Percentiles rank a stretch among this genome's conserved stretches.
phyloP scores from a whole-genome alignment of 2,888 invertebrate species.

The Shargacucullia verbasci region DNA sequence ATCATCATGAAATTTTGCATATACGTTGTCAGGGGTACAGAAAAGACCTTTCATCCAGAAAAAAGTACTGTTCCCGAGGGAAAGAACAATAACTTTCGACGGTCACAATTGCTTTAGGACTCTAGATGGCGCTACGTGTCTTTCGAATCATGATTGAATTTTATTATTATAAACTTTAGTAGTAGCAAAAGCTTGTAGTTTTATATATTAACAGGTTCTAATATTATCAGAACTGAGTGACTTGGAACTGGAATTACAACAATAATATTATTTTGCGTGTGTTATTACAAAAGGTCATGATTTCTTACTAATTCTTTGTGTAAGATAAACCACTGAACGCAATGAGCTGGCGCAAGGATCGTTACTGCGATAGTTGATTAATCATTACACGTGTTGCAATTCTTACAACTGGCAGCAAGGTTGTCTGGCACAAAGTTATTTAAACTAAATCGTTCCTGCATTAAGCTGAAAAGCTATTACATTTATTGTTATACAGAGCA shows the following conservation, averaged over 20 bases:
- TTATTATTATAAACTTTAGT: too few relatives aligned
- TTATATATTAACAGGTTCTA: too few relatives aligned
- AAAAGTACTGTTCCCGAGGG: too few relatives aligned
- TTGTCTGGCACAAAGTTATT: background rate
- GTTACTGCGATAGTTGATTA: background rate
- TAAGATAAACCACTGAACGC: background rate
- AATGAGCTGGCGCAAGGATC: background rate
- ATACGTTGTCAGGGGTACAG: too few relatives aligned
- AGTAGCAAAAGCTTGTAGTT: too few relatives aligned
- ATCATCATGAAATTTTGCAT: too few relatives aligned
- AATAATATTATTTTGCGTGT: background rate
- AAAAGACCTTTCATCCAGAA: too few relatives aligned
- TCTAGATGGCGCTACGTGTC: too few relatives aligned
- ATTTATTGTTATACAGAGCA: too few relatives aligned
- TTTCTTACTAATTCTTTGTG: background rate
- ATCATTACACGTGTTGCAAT: conserved; percentile 1
- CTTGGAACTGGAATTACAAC: background rate
- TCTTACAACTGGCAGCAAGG: background rate
- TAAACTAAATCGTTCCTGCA: background rate
- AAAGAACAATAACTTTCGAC: too few relatives aligned
- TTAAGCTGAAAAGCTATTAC: background rate
- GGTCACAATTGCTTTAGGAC: too few relatives aligned
- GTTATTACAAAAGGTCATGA: background rate
- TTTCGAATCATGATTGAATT: too few relatives aligned
- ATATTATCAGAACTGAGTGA: background rate